Evolutionary conservation across 2,797 vertebrate genomes (phyloP).

Genomic region (Alca torda): DNA sequence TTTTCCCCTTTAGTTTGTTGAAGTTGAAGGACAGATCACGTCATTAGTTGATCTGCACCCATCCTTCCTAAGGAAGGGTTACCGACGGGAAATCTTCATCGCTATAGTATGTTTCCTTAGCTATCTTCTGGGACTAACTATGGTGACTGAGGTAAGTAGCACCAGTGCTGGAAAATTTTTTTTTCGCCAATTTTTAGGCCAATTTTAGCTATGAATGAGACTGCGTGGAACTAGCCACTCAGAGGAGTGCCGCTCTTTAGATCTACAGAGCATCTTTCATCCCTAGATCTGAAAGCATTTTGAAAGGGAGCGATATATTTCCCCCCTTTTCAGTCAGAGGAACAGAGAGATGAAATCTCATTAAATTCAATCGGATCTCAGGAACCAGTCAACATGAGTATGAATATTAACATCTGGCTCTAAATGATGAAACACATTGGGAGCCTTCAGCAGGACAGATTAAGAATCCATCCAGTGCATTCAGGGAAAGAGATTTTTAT

Average conservation of each 20-base stretch:
- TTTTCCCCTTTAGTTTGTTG: constrained; percentile 89
- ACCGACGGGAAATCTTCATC: constrained; percentile 98
- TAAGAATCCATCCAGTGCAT: neutral
- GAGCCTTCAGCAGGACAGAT: neutral
- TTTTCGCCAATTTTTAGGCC: neutral
- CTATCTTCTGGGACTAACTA: constrained; percentile 97
- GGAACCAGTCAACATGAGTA: neutral
- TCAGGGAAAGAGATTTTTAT: constrained; percentile 45
- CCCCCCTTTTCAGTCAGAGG: neutral
- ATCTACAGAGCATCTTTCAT: neutral
- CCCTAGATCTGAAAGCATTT: neutral
- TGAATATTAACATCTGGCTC: constrained; percentile 2
- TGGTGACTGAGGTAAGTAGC: constrained; percentile 97
- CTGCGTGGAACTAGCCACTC: neutral
- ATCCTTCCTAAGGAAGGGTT: constrained; percentile 97
- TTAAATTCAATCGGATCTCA: neutral
- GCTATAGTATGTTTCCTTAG: constrained; percentile 92
- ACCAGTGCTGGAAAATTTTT: neutral
- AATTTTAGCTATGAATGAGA: neutral
- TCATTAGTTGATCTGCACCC: constrained; percentile 99
- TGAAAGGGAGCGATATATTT: neutral
- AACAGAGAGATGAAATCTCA: neutral
- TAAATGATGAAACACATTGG: neutral
- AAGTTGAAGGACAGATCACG: constrained; percentile 99
- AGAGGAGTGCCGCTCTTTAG: neutral